phyloP scores from a whole-genome alignment of 2,113 vertebrate species.

The Pterocles orientalis region DNA sequence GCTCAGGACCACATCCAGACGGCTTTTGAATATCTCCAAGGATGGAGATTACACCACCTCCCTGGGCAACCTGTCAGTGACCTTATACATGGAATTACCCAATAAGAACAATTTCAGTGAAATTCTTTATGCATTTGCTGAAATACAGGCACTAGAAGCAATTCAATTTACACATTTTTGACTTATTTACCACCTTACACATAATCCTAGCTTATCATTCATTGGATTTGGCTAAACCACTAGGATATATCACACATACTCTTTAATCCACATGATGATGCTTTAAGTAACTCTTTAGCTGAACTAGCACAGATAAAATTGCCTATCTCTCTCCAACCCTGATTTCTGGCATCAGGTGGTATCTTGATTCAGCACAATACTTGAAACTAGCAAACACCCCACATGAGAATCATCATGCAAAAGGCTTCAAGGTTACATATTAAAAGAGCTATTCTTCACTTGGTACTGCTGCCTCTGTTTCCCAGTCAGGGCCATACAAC shows the following conservation, averaged over 20 bases:
- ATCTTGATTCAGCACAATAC: not conserved
- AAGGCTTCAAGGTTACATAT: not conserved
- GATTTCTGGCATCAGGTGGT: not conserved
- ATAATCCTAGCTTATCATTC: not conserved
- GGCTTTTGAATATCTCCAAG: not conserved
- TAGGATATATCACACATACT: not conserved
- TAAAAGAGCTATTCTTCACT: not conserved
- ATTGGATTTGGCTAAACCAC: not conserved
- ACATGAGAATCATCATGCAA: not conserved
- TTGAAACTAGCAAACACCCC: not conserved
- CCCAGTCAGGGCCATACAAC: not conserved
- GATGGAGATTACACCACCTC: not conserved
- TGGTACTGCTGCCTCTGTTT: not conserved
- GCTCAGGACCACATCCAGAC: accelerated
- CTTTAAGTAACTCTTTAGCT: not conserved
- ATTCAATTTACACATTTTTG: not conserved
- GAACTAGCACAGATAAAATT: not conserved
- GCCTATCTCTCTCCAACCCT: not conserved
- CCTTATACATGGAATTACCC: not conserved
- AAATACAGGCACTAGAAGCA: not conserved
- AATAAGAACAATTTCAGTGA: not conserved
- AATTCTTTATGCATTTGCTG: not conserved
- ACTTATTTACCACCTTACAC: not conserved
- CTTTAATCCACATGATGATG: not conserved
- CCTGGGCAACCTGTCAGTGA: not conserved